Conservation (phyloP, 2,797 vertebrate genomes). For the Pipistrellus kuhlii region DNA sequence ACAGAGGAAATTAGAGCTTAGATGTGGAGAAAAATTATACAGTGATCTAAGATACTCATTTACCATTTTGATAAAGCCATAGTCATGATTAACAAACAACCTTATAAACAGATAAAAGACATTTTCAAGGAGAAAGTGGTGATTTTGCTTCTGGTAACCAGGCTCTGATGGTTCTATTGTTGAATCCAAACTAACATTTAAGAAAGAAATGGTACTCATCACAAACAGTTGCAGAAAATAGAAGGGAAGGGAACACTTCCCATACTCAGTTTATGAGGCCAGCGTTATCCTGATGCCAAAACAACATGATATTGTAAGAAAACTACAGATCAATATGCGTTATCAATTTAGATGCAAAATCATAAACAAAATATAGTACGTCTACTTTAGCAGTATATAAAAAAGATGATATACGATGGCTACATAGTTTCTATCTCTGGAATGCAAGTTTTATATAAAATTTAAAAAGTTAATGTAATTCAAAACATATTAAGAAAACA, state of each 20-base stretch:
- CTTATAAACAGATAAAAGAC: neutral
- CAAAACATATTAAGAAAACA: neutral
- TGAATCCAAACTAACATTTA: constrained; percentile 10
- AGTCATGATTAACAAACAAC: constrained; percentile 9
- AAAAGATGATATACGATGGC: neutral
- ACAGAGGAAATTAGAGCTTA: constrained; percentile 5
- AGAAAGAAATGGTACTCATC: neutral
- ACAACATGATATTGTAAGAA: neutral
- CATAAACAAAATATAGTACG: neutral
- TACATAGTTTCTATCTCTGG: neutral
- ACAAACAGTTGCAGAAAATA: constrained; percentile 23
- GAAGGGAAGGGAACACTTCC: neutral
- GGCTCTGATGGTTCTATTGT: neutral
- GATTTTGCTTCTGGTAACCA: constrained; percentile 44
- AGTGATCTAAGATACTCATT: neutral
- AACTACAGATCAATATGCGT: neutral
- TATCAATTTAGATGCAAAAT: neutral
- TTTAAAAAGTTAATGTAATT: constrained; percentile 6
- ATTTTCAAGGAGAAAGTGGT: constrained; percentile 27
- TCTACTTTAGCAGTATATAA: neutral
- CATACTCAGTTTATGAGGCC: neutral
- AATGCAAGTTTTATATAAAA: constrained; percentile 11
- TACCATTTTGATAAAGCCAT: constrained; percentile 36
- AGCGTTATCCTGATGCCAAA: neutral
- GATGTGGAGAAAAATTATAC: neutral